Base-by-base conservation (phyloP, 2,888 invertebrate genomes). In the Linyphia triangularis region DNA sequence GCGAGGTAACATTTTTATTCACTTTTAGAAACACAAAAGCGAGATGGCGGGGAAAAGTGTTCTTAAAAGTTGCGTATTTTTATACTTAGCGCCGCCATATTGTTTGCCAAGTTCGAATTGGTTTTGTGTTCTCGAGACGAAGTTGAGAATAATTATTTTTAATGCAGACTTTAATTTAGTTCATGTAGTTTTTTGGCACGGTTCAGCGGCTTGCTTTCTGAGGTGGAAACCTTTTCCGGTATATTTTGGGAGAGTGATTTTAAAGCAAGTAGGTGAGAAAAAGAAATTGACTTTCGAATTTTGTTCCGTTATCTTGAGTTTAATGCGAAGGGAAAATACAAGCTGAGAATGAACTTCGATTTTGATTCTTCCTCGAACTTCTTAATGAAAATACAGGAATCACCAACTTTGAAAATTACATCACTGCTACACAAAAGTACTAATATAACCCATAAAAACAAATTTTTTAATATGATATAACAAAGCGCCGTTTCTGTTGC, bases 1-100 rank as follows among this genome's bases (percentile, higher is more conserved):
- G 63, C 51, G 7, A 30, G 83, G 83, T 73, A 73, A 83, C 73
- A 73, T 83, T 83, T 83, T 83, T 73, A 73, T 73, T 83, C 40
- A 59, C 28, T 75, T 26, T 13, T n/a, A 16, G 0, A 0, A 51
- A 33, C 9, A 82, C 72, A 82, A 72, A 51, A 72, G 63, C 37
- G 40, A 65, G 72, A 59, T 72, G 37, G n/a, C 30, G 51, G 65
- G 28, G 51, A 63, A 65, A 43, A 43, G n/a, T 26, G 40, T 37
- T 73, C 61, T 24, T 40, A 57, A 65, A 13, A 1, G 16, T 51
- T 57, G 57, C 37, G 43, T 73, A 61, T 72, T 82, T 72, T 82
- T 72, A 28, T 65, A 51, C 65, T 26, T 51, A n/a, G 51, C 30
- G 57, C 70, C 33, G 33, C 33, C 33, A 73, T 65, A 63, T 83